Conservation (phyloP, 2,797 vertebrate species). For the Tapera naevia region DNA sequence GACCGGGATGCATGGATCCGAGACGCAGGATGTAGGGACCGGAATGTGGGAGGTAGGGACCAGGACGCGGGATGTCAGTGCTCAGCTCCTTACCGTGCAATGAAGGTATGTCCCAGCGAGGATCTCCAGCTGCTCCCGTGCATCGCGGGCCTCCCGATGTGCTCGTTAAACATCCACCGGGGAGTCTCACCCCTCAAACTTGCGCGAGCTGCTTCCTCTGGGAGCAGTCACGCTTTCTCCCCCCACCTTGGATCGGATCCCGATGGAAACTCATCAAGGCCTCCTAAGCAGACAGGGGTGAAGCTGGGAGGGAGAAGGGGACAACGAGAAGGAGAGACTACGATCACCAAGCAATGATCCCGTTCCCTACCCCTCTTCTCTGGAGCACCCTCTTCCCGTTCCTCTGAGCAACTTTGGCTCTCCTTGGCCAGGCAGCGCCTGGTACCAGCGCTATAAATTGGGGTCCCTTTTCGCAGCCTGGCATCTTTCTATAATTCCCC, state of each 20-base stretch:
- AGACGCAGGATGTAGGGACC: background rate
- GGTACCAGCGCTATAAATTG: constrained; percentile 16
- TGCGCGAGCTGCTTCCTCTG: constrained; percentile 37
- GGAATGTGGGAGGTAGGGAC: background rate
- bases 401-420: constrained; percentile 62
- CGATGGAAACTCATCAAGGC: constrained; percentile 63
- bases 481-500: constrained; percentile 9
- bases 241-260: constrained; percentile 66
- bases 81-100: constrained; percentile 46
- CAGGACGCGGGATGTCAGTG: background rate
- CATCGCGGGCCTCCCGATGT: constrained; percentile 43
- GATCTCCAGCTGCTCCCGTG: constrained; percentile 44
- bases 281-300: constrained; percentile 47
- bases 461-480: constrained; percentile 15
- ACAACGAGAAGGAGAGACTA: background rate
- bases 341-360: background rate
- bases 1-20: background rate
- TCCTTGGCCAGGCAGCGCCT: constrained; percentile 36
- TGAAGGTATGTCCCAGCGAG: background rate
- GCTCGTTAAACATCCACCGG: constrained; percentile 64
- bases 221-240: constrained; percentile 27
- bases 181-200: constrained; percentile 66
- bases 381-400: constrained; percentile 39
- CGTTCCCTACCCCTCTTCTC: background rate
- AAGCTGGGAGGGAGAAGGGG: constrained; percentile 28